Base-by-base conservation (phyloP, 2,797 vertebrate genomes). In the Eleutherodactylus coqui region DNA sequence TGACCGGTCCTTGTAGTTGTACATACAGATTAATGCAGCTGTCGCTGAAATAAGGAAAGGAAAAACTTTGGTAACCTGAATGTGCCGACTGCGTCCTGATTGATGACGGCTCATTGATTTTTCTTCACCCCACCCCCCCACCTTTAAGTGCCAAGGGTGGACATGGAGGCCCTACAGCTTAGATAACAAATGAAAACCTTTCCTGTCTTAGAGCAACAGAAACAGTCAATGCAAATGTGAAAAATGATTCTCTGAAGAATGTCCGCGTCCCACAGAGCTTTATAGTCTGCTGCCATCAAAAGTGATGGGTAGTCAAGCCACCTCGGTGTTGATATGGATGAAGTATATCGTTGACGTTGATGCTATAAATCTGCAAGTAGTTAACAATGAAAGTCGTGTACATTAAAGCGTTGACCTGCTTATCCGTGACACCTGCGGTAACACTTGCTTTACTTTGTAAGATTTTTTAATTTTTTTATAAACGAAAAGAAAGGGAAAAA, bases 111-210 rank as follows among this genome's bases (percentile, higher is more conserved):
- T 90, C 89, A 92, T 88, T 90, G 92, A 93, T 93, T 92, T 78
- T 69, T 76, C 41, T 83, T 64, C 51, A 14, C 70, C 24, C 36
- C 27, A 29, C 90, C 70, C 24, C 36, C 27, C 43, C 90, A 87
- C 58, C 91, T 88, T 87, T 89, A 92, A 92, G 91, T 79, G 86
- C 80, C 88, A 90, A 87, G 90, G 89, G 90, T 90, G 58, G 73
- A 88, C 92, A 90, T 82, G 0, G 0, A 90, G 90, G 90, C 89
- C 90, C 90, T 86, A 85, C 64, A 89, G 90, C 87, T 90, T 91
- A 88, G 89, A 89, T 93, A 89, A 92, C 92, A 93, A 93, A 90
- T 88, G 91, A 91, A 92, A 92, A 89, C 73, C 79, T 87, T 91
- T 91, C 91, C 90, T 90, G 88, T 91, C 91, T 91, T 69, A 43